Evolutionary conservation across 2,113 vertebrate genomes (phyloP).

Genomic region (Maccullochella peelii): DNA sequence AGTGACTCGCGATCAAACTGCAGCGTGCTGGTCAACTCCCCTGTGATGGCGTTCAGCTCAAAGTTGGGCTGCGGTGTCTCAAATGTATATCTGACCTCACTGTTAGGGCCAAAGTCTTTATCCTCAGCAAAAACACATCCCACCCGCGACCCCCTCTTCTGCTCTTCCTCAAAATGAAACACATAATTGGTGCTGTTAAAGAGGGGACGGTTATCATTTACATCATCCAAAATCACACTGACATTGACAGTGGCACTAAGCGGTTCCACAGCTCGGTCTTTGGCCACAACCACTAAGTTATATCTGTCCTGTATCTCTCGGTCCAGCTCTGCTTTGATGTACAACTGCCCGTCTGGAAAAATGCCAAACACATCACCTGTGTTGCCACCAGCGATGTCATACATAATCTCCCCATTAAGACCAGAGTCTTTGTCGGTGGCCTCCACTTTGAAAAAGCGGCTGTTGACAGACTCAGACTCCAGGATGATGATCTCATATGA

Average conservation of each 20-base stretch:
- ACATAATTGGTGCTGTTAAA: constrained; percentile 98
- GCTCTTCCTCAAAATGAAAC: constrained; percentile 96
- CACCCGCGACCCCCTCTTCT: constrained; percentile 89
- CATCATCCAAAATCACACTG: constrained; percentile 92
- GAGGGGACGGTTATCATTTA: constrained; percentile 96
- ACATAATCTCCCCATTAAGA: constrained; percentile 94
- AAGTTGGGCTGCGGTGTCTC: constrained; percentile 92
- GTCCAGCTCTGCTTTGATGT: constrained; percentile 96
- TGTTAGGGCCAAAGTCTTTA: constrained; percentile 94
- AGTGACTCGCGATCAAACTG: constrained; percentile 94
- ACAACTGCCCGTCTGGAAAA: constrained; percentile 97
- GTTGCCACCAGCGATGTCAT: constrained; percentile 92
- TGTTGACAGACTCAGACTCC: constrained; percentile 96
- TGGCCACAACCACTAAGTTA: constrained; percentile 89
- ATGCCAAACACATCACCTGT: constrained; percentile 93
- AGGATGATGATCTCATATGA: constrained; percentile 94
- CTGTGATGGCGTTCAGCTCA: constrained; percentile 91
- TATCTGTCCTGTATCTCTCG: constrained; percentile 95
- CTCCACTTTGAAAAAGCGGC: constrained; percentile 95
- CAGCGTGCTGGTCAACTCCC: constrained; percentile 90
- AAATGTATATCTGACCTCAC: constrained; percentile 93
- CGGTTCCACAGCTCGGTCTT: constrained; percentile 93
- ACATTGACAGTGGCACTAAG: constrained; percentile 93
- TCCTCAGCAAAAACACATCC: constrained; percentile 92
- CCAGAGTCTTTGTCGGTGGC: constrained; percentile 95